A percentile compares a stretch with the other conserved stretches of the same genome.
Conservation (phyloP, 2,888 invertebrate species). For the Apantesis nais region DNA sequence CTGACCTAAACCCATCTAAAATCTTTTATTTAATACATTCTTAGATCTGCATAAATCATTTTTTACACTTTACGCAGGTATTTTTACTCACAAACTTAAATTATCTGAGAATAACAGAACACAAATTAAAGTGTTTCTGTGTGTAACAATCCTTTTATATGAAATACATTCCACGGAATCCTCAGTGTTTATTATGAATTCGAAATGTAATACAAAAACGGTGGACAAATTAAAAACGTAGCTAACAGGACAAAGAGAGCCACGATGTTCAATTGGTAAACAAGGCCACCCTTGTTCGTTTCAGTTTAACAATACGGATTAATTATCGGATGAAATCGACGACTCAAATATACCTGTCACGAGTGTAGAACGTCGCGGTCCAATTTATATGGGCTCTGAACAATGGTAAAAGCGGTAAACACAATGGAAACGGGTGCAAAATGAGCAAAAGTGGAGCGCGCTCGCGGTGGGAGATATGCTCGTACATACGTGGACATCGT, state of each 20-base stretch:
- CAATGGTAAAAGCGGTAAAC: constrained; percentile 84
- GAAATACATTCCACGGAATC: constrained; percentile 25
- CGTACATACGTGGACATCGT: constrained; percentile 35
- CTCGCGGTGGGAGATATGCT: constrained; percentile 40
- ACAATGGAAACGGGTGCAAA: constrained; percentile 79
- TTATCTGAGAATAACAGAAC: constrained; percentile 53
- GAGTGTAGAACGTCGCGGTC: constrained; percentile 75
- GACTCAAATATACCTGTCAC: constrained; percentile 85
- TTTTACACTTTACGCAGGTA: constrained; percentile 33
- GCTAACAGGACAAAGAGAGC: constrained; percentile 59
- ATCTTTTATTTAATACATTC: constrained; percentile 3
- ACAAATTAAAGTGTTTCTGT: constrained; percentile 8
- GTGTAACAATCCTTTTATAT: background rate
- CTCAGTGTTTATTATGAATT: constrained; percentile 38
- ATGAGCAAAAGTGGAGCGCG: constrained; percentile 68
- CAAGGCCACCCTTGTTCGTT: constrained; percentile 76
- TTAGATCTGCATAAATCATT: constrained; percentile 2
- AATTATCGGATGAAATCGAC: constrained; percentile 84
- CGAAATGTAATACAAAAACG: constrained; percentile 42
- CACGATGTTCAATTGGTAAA: constrained; percentile 62
- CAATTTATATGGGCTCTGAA: constrained; percentile 82
- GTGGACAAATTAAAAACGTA: constrained; percentile 60
- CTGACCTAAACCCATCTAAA: constrained; percentile 45
- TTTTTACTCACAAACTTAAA: constrained; percentile 46
- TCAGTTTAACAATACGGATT: constrained; percentile 82